phyloP scores from a whole-genome alignment of 2,888 invertebrate species.

The Andricus quercusramuli region DNA sequence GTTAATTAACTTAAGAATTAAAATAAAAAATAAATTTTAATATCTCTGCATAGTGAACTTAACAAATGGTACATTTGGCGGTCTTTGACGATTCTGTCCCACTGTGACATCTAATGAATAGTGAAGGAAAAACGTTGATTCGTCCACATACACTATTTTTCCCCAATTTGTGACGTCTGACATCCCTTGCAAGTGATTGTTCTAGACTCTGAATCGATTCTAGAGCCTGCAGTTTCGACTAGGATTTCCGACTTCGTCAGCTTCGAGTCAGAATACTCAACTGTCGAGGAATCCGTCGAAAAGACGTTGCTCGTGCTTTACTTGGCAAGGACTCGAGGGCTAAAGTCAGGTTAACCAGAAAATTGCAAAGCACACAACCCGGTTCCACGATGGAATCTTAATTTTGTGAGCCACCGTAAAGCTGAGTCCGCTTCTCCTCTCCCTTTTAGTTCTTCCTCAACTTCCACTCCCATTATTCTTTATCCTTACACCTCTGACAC shows the following conservation, averaged over 20 bases:
- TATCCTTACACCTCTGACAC: neutral
- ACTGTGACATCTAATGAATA: too few species aligned
- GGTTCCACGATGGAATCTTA: constrained; percentile 70
- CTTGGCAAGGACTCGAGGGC: constrained; percentile 17
- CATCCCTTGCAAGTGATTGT: too few species aligned
- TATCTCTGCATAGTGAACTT: too few species aligned
- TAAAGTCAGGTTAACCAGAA: constrained; percentile 65
- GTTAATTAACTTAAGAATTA: too few species aligned
- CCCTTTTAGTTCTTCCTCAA: constrained; percentile 46
- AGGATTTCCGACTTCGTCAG: neutral
- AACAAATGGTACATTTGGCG: too few species aligned
- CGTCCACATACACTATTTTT: too few species aligned
- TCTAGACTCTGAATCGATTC: too few species aligned
- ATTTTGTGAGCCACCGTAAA: constrained; percentile 58
- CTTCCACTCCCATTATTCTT: constrained; percentile 29
- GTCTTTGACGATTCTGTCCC: too few species aligned
- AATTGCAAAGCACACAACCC: constrained; percentile 71
- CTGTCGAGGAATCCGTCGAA: neutral
- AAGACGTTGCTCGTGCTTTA: neutral
- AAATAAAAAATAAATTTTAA: too few species aligned
- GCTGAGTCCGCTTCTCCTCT: constrained; percentile 60
- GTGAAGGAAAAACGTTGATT: too few species aligned
- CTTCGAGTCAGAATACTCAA: neutral
- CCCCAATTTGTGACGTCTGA: too few species aligned
- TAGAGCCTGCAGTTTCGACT: neutral